Evolutionary conservation across 2,113 vertebrate species (phyloP).

Genomic region (Paramormyrops kingsleyae): DNA sequence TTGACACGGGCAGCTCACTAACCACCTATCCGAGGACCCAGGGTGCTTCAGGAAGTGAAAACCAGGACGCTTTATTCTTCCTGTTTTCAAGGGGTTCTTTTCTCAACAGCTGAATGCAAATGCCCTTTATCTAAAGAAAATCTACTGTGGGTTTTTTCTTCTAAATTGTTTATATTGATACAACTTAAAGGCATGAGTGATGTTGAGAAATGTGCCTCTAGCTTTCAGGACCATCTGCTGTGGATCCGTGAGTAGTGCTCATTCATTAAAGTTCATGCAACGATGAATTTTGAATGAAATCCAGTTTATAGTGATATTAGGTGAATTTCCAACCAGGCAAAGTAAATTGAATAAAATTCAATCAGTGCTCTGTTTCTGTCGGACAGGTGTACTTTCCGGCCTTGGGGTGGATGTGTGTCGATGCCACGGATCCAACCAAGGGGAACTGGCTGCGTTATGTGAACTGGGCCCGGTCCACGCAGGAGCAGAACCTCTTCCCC

Average conservation of each 20-base stretch:
- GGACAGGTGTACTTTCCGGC: conserved; percentile 80
- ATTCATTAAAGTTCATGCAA: not conserved
- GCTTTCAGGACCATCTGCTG: not conserved
- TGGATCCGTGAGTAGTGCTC: not conserved
- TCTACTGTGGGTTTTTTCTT: not conserved
- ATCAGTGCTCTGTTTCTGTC: not conserved
- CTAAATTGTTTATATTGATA: not conserved
- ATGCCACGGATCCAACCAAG: conserved; percentile 82
- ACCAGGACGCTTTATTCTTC: not conserved
- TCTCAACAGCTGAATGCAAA: not conserved
- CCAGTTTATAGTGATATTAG: not conserved
- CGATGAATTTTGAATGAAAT: not conserved
- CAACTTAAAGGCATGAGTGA: not conserved
- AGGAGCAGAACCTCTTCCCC: conserved; percentile 87
- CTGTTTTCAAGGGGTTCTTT: not conserved
- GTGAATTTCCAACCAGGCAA: not conserved
- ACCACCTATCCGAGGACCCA: not conserved
- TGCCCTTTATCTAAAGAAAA: not conserved
- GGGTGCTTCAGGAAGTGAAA: not conserved
- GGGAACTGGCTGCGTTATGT: conserved; percentile 90
- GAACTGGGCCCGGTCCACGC: conserved; percentile 81
- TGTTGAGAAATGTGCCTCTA: not conserved
- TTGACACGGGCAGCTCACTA: not conserved
- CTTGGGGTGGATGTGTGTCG: conserved; percentile 89
- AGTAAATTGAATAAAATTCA: not conserved